phyloP scores from a whole-genome alignment of 2,888 invertebrate species.

The Cabera pusaria region DNA sequence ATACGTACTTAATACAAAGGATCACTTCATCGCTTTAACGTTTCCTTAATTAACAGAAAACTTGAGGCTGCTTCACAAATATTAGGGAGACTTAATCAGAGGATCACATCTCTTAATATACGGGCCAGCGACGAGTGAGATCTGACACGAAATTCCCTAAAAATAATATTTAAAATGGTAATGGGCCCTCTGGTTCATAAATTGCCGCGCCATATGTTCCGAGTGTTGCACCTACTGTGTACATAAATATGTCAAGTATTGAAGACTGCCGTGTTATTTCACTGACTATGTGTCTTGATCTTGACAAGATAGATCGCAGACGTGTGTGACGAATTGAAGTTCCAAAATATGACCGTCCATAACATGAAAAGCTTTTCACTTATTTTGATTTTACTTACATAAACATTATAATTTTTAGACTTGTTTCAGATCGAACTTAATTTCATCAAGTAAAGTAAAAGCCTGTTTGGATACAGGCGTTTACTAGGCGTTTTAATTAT shows the following conservation, averaged over 20 bases:
- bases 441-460: no score
- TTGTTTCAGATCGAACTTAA: no score
- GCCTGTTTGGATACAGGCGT: no score
- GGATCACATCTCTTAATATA: conserved; percentile 81
- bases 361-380: no score
- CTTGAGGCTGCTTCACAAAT: conserved; percentile 62
- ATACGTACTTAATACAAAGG: conserved; percentile 23
- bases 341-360: conserved; percentile 4
- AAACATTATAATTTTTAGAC: no score
- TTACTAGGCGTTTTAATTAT: no score
- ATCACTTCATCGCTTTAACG: conserved; percentile 39
- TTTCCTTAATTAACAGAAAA: conserved; percentile 76
- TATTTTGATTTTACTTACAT: no score
- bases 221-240: conserved; percentile 78
- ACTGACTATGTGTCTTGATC: conserved; percentile 55
- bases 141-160: conserved; percentile 84
- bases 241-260: conserved; percentile 83
- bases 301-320: conserved; percentile 37
- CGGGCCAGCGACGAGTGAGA: conserved; percentile 78
- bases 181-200: conserved; percentile 80
- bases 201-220: conserved; percentile 81
- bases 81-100: conserved; percentile 77
- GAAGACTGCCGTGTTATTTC: conserved; percentile 64
- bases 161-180: conserved; percentile 84
- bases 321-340: conserved; percentile 25